Base-by-base conservation (phyloP, 2,797 vertebrate genomes). In the Protosalanx chinensis region DNA sequence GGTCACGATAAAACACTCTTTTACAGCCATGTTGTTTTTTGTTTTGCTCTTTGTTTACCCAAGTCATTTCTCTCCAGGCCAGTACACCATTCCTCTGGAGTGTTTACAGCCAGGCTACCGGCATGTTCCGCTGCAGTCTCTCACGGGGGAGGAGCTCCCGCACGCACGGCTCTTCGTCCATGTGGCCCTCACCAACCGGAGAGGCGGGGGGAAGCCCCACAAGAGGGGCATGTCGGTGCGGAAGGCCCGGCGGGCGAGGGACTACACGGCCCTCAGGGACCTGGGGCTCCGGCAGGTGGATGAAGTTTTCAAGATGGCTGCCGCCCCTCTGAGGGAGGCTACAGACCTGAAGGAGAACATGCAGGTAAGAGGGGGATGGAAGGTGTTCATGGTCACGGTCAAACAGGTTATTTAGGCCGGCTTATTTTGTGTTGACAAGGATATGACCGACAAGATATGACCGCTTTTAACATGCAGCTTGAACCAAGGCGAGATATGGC, bases 341-440 rank as follows among this genome's bases (percentile, higher is more conserved):
- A 95, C 95, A 0, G 96, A 98, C 84, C 90, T 98, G 85, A 91
- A 94, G 81, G 96, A 96, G 91, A 97, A 98, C 87, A 95, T 98
- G 95, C 96, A 98, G 96, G 96, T 98, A 70, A 85, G 73, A 59
- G 59, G 20, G 6, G 29, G 23, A 56, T 32, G 13, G 53, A 13
- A 46, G 2, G 41, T 3, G 41, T 41, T 41, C 37, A 41, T 13
- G 10, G 37, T 46, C 41, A 46, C 41, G 3, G 3, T 46, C 41
- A 46, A 13, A 46, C 41, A 46, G 7, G 41, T 46, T 13, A 46
- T 3, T 8, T 46, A 46, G 41, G 41, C 7, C 7, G 10, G 7
- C 41, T 2, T 46, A 8, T 37, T 46, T 46, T 46, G 18, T n/a
- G 8, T 56, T 56, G 51, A 56, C 18, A n/a, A 53, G 18, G 51